Evolutionary conservation across 2,888 invertebrate species (phyloP).

Genomic region (Erynnis tages): DNA sequence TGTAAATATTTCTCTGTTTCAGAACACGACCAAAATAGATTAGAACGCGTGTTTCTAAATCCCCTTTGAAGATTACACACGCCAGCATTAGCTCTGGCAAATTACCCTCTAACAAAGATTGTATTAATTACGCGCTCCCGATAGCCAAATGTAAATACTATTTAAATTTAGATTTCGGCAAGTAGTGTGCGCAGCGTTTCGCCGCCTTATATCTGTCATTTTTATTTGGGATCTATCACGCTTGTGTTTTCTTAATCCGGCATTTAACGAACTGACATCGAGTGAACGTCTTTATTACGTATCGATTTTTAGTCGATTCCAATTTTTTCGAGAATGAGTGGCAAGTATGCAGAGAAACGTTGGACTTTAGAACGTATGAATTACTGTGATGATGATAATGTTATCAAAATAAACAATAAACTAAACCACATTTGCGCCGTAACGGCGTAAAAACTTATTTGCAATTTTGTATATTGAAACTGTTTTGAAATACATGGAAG

Average conservation of each 20-base stretch:
- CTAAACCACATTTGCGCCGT: neutral
- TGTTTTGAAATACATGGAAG: conserved; percentile 2
- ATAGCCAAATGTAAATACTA: conserved; percentile 77
- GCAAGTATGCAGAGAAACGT: too few relatives aligned
- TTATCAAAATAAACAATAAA: conserved; percentile 1
- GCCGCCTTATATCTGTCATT: conserved; percentile 71
- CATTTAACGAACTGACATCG: conserved; percentile 47
- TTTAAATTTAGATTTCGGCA: conserved; percentile 74
- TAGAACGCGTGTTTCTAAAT: conserved; percentile 81
- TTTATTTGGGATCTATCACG: conserved; percentile 52
- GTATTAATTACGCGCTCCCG: conserved; percentile 81
- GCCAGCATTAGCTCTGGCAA: conserved; percentile 81
- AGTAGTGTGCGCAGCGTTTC: conserved; percentile 57
- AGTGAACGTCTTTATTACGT: conserved; percentile 31
- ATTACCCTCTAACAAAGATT: conserved; percentile 82
- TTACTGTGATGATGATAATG: neutral
- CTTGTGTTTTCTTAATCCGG: conserved; percentile 43
- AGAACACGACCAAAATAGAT: conserved; percentile 79
- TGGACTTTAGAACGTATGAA: too few relatives aligned
- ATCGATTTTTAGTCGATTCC: too few relatives aligned
- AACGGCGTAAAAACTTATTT: neutral
- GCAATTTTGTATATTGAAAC: neutral
- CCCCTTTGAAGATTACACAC: conserved; percentile 80
- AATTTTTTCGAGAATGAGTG: too few relatives aligned
- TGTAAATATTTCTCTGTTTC: conserved; percentile 82